phyloP scores from a whole-genome alignment of 2,888 invertebrate genomes.

The Leptinotarsa haldemani region DNA sequence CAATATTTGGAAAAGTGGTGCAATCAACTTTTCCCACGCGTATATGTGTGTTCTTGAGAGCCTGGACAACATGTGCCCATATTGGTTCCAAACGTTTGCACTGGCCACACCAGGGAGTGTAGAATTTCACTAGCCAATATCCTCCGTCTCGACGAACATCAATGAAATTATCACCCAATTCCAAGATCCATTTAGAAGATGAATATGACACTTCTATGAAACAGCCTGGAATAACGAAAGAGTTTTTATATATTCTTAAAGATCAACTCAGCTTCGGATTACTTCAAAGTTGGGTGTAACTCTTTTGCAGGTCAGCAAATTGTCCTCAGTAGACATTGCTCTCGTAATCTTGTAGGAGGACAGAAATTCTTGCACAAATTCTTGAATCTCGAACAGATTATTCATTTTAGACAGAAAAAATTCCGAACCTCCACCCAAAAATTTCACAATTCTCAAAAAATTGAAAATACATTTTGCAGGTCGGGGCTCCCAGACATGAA shows the following conservation, averaged over 20 bases:
- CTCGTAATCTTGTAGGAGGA: too few species aligned
- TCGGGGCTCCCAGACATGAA: too few species aligned
- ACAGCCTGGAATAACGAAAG: background rate
- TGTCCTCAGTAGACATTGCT: too few species aligned
- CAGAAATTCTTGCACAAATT: too few species aligned
- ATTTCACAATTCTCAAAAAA: too few species aligned
- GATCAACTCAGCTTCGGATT: too few species aligned
- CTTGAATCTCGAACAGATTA: too few species aligned
- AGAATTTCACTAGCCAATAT: constrained; percentile 93
- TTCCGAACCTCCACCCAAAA: too few species aligned
- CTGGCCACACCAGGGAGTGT: constrained; percentile 99
- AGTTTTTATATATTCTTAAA: background rate
- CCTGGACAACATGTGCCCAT: constrained; percentile 93
- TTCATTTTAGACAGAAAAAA: too few species aligned
- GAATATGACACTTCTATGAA: constrained; percentile 20
- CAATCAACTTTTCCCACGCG: constrained; percentile 94
- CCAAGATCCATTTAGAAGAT: constrained; percentile 77
- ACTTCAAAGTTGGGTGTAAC: too few species aligned
- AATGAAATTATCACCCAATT: constrained; percentile 81
- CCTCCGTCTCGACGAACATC: constrained; percentile 77
- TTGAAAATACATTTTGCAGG: too few species aligned
- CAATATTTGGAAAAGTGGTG: constrained; percentile 86
- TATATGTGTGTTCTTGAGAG: constrained; percentile 84
- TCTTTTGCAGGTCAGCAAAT: too few species aligned
- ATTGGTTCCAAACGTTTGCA: constrained; percentile 95